Conservation (phyloP, 2,888 invertebrate species). For the Carterocephalus palaemon region DNA sequence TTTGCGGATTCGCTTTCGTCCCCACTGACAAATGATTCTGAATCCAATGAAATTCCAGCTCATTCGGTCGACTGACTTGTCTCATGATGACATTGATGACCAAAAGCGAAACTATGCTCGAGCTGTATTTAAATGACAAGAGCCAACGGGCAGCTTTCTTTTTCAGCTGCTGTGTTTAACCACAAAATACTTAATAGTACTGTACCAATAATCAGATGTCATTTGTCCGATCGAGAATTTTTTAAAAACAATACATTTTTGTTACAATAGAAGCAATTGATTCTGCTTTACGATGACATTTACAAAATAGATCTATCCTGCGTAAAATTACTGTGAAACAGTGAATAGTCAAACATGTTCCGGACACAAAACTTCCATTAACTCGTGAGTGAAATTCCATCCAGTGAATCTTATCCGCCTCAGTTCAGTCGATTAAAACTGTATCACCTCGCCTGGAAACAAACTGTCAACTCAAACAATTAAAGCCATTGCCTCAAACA, state of each 20-base stretch:
- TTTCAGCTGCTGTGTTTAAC: too few species aligned
- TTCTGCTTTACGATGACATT: too few species aligned
- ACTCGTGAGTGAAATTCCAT: conserved; percentile 2
- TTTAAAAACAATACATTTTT: too few species aligned
- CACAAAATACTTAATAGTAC: too few species aligned
- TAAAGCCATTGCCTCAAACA: conserved; percentile 9
- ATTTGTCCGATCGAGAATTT: too few species aligned
- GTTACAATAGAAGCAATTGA: too few species aligned
- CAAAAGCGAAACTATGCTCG: neutral
- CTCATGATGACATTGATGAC: neutral
- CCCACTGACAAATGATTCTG: conserved; percentile 17
- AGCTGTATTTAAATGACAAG: too few species aligned
- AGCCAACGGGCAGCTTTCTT: too few species aligned
- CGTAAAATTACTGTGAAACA: too few species aligned
- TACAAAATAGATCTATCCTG: too few species aligned
- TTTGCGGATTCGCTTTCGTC: conserved; percentile 44
- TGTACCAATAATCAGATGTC: too few species aligned
- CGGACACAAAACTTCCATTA: neutral
- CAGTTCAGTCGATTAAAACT: conserved; percentile 19
- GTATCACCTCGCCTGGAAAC: conserved; percentile 16
- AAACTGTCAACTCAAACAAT: conserved; percentile 23
- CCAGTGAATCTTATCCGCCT: conserved; percentile 1
- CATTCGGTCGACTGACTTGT: conserved; percentile 1
- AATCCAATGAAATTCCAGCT: conserved; percentile 12
- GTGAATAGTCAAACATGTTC: too few species aligned